phyloP scores from a whole-genome alignment of 2,797 vertebrate species.

The Pogoniulus pusillus region DNA sequence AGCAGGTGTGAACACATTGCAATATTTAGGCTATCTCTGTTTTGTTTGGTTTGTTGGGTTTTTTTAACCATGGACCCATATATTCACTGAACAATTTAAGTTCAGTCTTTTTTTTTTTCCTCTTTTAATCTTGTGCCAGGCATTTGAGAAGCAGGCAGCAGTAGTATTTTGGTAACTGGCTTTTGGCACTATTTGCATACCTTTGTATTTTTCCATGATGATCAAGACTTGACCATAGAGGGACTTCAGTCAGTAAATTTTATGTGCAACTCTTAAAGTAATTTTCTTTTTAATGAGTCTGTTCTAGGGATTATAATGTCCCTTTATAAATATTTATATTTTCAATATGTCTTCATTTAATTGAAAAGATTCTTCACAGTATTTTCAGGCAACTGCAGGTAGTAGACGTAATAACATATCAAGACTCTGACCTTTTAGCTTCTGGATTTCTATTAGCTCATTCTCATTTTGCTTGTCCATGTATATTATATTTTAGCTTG shows the following conservation, averaged over 20 bases:
- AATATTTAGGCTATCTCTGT: neutral
- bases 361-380: conserved; percentile 71
- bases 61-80: neutral
- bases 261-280: conserved; percentile 62
- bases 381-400: conserved; percentile 72
- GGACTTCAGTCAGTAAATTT: conserved; percentile 37
- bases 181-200: conserved; percentile 42
- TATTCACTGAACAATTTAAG: neutral
- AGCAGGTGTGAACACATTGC: neutral
- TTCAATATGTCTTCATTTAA: conserved; percentile 78
- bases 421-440: conserved; percentile 75
- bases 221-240: neutral
- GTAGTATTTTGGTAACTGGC: neutral
- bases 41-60: neutral
- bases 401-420: conserved; percentile 68
- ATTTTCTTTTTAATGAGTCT: conserved; percentile 69
- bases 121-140: conserved; percentile 8
- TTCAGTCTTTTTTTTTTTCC: neutral
- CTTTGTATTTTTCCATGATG: conserved; percentile 24
- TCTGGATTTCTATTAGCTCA: conserved; percentile 72
- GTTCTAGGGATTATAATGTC: conserved; percentile 70
- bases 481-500: conserved; percentile 70
- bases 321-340: conserved; percentile 79
- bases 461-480: conserved; percentile 66
- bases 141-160: neutral